Conservation (phyloP, 1,140 invertebrate species). For the Callitettix versicolor region DNA sequence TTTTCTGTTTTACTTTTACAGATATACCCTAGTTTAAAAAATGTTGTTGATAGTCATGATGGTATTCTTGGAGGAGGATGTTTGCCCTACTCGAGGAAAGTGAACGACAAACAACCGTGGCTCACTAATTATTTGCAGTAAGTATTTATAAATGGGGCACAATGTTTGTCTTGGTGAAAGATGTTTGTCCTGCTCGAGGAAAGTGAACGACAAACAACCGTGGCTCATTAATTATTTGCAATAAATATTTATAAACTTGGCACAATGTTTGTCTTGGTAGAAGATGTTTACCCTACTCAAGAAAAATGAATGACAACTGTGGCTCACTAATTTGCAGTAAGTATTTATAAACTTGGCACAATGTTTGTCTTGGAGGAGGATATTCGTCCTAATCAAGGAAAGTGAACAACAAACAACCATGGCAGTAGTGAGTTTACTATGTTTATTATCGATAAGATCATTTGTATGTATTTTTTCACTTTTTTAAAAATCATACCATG, state of each 20-base stretch:
- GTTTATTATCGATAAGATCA: too few species aligned
- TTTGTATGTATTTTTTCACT: too few species aligned
- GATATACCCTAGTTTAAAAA: constrained; percentile 61
- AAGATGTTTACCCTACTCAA: constrained; percentile 78
- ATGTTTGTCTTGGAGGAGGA: constrained; percentile 70
- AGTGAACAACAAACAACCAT: too few species aligned
- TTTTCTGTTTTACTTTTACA: too few species aligned
- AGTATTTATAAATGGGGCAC: constrained; percentile 50
- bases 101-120: constrained; percentile 80
- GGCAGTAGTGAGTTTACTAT: too few species aligned
- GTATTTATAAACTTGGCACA: constrained; percentile 64
- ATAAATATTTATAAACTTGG: constrained; percentile 63
- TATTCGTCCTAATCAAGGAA: too few species aligned
- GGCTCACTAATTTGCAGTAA: constrained; percentile 71
- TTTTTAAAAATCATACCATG: too few species aligned
- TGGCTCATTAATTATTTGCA: constrained; percentile 71
- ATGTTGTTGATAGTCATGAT: constrained; percentile 76
- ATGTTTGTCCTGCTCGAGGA: constrained; percentile 78
- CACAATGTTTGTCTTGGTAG: constrained; percentile 76
- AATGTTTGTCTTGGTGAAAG: constrained; percentile 75
- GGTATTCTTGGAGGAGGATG: constrained; percentile 74
- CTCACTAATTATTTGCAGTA: constrained; percentile 67
- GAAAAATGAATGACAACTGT: constrained; percentile 64
- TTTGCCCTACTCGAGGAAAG: constrained; percentile 72
- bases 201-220: constrained; percentile 69